These are phyloP conservation scores for Batillaria attramentaria DNA, from an alignment of 1,140 invertebrate species.

Conservation along the genomic window DNA sequence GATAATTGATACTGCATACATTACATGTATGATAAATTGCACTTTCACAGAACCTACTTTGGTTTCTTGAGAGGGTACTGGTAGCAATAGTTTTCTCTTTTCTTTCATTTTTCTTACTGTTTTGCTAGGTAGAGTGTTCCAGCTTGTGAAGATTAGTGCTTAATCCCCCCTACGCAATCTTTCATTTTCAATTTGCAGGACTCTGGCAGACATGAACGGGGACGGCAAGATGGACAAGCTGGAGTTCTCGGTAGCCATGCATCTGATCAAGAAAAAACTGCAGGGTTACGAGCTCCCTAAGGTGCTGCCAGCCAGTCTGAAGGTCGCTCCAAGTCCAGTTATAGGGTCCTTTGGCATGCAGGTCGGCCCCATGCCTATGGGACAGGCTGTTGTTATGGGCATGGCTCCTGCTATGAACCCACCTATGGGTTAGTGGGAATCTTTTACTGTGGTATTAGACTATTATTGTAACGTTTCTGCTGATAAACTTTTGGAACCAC, in stretches of 20 bases:
- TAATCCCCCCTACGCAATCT: too few species aligned
- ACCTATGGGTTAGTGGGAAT: conserved; percentile 55
- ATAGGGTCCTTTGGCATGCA: conserved; percentile 60
- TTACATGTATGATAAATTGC: too few species aligned
- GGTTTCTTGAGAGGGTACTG: too few species aligned
- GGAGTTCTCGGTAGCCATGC: conserved; percentile 98
- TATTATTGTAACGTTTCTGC: too few species aligned
- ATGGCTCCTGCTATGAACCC: conserved; percentile 36
- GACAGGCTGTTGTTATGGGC: conserved; percentile 48
- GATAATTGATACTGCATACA: too few species aligned
- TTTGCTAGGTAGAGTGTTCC: too few species aligned
- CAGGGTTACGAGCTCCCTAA: conserved; percentile 92
- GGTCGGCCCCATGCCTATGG: conserved; percentile 32
- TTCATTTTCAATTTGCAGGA: conserved; percentile 76
- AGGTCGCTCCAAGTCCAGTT: conserved; percentile 63
- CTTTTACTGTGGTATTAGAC: too few species aligned
- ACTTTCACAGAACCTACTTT: too few species aligned
- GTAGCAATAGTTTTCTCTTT: conserved; percentile 1
- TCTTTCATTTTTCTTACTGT: not conserved
- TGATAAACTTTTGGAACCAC: too few species aligned
- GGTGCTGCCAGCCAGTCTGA: conserved; percentile 83
- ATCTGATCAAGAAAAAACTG: conserved; percentile 93
- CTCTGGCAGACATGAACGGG: conserved; percentile 92
- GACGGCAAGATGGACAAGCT: conserved; percentile 97
- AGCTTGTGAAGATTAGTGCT: too few species aligned